Evolutionary conservation across 2,113 vertebrate genomes (phyloP).

Genomic region (Mobula birostris): DNA sequence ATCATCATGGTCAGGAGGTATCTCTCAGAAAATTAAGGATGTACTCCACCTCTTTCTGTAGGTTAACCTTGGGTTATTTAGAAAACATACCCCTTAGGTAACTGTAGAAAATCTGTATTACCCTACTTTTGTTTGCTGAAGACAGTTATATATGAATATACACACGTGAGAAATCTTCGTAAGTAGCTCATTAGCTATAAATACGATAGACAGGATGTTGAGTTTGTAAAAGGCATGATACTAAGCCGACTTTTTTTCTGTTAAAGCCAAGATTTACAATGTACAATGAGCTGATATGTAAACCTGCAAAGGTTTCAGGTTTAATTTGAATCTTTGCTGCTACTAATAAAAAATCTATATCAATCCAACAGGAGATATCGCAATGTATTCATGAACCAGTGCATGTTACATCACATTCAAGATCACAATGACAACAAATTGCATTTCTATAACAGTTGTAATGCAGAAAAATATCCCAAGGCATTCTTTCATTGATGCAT

Average conservation of each 20-base stretch:
- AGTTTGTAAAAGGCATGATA: background rate
- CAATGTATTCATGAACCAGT: background rate
- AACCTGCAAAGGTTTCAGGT: background rate
- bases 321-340: background rate
- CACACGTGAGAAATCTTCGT: background rate
- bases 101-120: background rate
- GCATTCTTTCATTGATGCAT: background rate
- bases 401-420: background rate
- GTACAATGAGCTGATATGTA: background rate
- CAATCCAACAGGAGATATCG: background rate
- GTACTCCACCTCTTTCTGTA: too few relatives aligned
- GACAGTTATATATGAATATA: background rate
- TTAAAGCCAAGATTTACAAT: background rate
- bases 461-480: background rate
- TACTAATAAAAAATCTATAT: background rate
- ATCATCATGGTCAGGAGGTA: too few relatives aligned
- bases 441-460: background rate
- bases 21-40: too few relatives aligned
- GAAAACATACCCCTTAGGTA: too few relatives aligned
- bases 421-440: conserved; percentile 6
- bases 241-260: background rate
- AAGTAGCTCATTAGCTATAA: background rate
- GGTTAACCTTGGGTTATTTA: too few relatives aligned
- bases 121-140: background rate
- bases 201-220: too few relatives aligned